A percentile compares a stretch with the other conserved stretches of the same genome.
These are phyloP conservation scores for Gerris buenoi DNA, from an alignment of 1,140 invertebrate species.

Conservation along the genomic window DNA sequence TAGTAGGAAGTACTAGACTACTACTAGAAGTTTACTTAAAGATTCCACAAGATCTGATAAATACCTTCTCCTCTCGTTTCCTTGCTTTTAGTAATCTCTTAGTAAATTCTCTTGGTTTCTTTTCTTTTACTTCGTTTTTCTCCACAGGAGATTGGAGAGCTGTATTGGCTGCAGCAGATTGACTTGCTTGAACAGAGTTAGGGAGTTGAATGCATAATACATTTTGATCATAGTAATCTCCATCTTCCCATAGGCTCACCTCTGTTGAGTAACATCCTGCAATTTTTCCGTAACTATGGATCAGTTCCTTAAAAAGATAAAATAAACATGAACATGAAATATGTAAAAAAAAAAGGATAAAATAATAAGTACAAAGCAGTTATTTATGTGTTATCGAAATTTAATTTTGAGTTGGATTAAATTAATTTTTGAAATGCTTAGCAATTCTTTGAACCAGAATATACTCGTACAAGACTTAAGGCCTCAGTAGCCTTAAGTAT, in stretches of 20 bases:
- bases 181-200: slow-evolving; percentile 40
- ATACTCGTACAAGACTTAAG: too few species aligned
- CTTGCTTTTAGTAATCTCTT: slow-evolving; percentile 62
- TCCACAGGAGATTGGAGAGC: slow-evolving; percentile 39
- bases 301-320: too few species aligned
- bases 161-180: slow-evolving; percentile 32
- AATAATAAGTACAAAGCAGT: too few species aligned
- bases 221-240: slow-evolving; percentile 68
- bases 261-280: slow-evolving; percentile 64
- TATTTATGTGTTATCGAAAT: too few species aligned
- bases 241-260: slow-evolving; percentile 60
- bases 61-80: slow-evolving; percentile 62
- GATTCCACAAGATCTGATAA: too few species aligned
- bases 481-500: too few species aligned
- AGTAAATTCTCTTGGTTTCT: slow-evolving; percentile 58
- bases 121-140: slow-evolving; percentile 44
- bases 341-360: background rate
- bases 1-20: too few species aligned
- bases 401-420: too few species aligned
- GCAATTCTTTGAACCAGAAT: too few species aligned
- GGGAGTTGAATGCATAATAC: slow-evolving; percentile 74
- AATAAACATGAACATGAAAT: background rate
- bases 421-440: too few species aligned
- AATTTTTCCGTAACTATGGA: slow-evolving; percentile 63
- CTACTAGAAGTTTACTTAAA: too few species aligned